Conservation (phyloP, 2,888 invertebrate genomes). For the Dyspetes luteomarginatus region DNA sequence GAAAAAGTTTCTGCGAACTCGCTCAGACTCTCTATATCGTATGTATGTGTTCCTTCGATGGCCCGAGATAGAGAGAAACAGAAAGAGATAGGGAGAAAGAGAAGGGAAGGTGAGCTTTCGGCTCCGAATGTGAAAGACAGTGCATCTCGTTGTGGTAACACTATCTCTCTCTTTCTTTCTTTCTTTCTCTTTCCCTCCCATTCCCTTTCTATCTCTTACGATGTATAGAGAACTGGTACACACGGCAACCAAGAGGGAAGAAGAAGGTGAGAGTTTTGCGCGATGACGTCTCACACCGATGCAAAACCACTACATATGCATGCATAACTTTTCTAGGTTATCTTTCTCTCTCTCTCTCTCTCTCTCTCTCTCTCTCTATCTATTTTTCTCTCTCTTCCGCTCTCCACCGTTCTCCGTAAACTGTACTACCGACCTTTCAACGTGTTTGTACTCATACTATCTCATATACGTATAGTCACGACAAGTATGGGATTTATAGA, state of each 20-base stretch:
- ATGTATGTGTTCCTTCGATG: constrained; percentile 43
- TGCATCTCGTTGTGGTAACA: constrained; percentile 30
- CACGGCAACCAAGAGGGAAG: constrained; percentile 19
- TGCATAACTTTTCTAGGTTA: neutral
- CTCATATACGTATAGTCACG: constrained; percentile 49
- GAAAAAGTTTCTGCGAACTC: constrained; percentile 47
- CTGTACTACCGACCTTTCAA: constrained; percentile 49
- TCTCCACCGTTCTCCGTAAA: constrained; percentile 36
- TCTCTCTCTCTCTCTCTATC: neutral
- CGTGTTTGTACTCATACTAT: constrained; percentile 2
- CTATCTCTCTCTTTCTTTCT: neutral
- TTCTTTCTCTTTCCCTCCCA: neutral
- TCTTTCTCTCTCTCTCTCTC: neutral
- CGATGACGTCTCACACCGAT: constrained; percentile 46
- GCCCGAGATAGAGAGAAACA: too few species aligned
- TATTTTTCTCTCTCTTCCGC: constrained; percentile 16
- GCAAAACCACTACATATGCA: constrained; percentile 40
- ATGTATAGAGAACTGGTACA: constrained; percentile 12
- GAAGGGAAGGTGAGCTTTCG: constrained; percentile 52
- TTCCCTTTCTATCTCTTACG: neutral
- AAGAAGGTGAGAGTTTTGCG: constrained; percentile 24
- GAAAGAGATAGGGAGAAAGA: constrained; percentile 29
- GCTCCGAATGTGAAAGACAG: constrained; percentile 29
- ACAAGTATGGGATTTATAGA: constrained; percentile 59
- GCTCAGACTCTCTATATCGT: constrained; percentile 45